Evolutionary conservation across 1,140 invertebrate genomes (phyloP).

Genomic region (Brachionus asplanchnoidis): DNA sequence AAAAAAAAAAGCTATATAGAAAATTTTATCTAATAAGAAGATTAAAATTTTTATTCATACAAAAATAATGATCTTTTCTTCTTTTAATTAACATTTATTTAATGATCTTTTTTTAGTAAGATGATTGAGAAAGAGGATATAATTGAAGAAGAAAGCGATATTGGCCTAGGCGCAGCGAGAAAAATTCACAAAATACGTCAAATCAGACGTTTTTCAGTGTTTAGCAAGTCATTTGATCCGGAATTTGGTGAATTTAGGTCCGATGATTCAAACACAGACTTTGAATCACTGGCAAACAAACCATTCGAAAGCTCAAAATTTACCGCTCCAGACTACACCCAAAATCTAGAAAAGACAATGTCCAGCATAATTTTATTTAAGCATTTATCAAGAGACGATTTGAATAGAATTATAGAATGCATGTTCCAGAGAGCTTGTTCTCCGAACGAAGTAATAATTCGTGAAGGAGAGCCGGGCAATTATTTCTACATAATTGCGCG

Average conservation of each 20-base stretch:
- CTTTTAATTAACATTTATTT: not conserved
- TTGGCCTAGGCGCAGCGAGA: not conserved
- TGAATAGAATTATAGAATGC: slow-evolving; percentile 78
- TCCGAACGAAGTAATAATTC: slow-evolving; percentile 78
- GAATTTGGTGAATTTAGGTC: not conserved
- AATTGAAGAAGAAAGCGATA: not conserved
- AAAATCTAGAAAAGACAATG: not conserved
- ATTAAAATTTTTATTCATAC: not conserved
- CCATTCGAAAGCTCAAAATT: not conserved
- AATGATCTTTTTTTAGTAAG: not conserved
- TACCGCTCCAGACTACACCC: not conserved
- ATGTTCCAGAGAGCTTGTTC: slow-evolving; percentile 84
- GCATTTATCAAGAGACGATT: slow-evolving; percentile 45
- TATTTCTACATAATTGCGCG: slow-evolving; percentile 10
- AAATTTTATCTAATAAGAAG: no score
- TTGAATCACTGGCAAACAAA: not conserved
- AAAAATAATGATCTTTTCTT: not conserved
- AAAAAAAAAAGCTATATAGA: no score
- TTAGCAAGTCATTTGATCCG: slow-evolving; percentile 24
- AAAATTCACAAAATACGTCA: not conserved
- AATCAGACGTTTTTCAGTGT: slow-evolving; percentile 3
- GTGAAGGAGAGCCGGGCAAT: slow-evolving; percentile 62
- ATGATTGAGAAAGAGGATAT: not conserved
- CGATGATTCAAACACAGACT: not conserved
- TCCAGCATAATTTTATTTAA: not conserved